Evolutionary conservation across 2,888 invertebrate genomes (phyloP).

Genomic region (Dioctria linearis): DNA sequence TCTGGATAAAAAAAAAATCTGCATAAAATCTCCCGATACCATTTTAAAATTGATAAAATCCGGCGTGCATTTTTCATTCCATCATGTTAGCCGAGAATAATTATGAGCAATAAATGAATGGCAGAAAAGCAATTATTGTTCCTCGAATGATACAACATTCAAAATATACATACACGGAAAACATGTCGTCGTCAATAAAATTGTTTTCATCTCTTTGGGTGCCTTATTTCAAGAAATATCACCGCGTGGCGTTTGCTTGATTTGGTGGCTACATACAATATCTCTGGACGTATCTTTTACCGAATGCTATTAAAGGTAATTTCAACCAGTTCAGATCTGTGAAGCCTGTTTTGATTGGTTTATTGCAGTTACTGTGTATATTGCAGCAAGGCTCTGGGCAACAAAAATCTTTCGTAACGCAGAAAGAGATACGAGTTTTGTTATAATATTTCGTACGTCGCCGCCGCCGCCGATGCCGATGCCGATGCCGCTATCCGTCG

Average conservation of each 20-base stretch:
- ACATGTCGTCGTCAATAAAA: conserved; percentile 21
- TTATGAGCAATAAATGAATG: conserved; percentile 28
- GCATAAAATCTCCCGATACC: not conserved
- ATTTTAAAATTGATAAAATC: not conserved
- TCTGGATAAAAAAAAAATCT: not conserved
- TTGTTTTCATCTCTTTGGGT: conserved; percentile 15
- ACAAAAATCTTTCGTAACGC: conserved; percentile 42
- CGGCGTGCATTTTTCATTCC: no score
- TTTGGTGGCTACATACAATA: conserved; percentile 16
- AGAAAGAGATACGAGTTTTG: conserved; percentile 6
- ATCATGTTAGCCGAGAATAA: not conserved
- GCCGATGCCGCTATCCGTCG: conserved; percentile 8
- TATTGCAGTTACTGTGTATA: conserved; percentile 17
- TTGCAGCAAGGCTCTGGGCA: conserved; percentile 20
- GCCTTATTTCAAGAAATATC: conserved; percentile 32
- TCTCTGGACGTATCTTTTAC: conserved; percentile 33
- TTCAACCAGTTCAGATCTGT: conserved; percentile 37
- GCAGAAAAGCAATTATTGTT: conserved; percentile 36
- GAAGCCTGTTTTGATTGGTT: conserved; percentile 44
- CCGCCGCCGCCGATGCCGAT: not conserved
- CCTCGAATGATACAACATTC: conserved; percentile 12
- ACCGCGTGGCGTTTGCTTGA: not conserved
- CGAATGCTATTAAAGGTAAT: conserved; percentile 46
- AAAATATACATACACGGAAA: conserved; percentile 1
- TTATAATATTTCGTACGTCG: conserved; percentile 3